phyloP scores from a whole-genome alignment of 2,113 vertebrate species.

The Grallaria varia region DNA sequence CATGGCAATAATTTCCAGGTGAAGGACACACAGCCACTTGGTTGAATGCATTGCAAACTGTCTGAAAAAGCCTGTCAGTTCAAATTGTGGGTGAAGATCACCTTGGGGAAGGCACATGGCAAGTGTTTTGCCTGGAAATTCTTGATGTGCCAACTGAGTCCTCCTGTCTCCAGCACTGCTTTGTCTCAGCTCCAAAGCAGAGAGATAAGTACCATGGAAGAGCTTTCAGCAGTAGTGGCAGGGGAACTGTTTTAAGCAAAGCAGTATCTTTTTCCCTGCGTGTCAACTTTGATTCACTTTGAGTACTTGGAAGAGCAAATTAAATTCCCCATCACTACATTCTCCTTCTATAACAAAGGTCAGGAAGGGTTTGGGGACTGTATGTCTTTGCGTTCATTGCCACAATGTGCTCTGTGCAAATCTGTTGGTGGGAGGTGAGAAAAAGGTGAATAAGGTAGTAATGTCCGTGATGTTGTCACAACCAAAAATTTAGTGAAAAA shows the following conservation, averaged over 20 bases:
- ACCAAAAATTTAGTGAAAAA: background rate
- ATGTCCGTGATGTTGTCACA: background rate
- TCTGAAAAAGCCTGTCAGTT: background rate
- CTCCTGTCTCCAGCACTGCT: background rate
- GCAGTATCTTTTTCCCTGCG: background rate
- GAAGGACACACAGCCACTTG: accelerated
- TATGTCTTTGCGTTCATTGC: background rate
- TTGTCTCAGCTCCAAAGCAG: background rate
- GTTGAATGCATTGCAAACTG: background rate
- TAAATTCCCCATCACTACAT: background rate
- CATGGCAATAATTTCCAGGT: background rate
- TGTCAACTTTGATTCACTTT: background rate
- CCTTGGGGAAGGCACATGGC: background rate
- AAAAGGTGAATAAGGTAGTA: background rate
- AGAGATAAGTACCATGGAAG: background rate
- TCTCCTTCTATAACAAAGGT: background rate
- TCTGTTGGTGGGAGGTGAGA: background rate
- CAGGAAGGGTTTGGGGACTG: background rate
- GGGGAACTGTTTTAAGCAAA: background rate
- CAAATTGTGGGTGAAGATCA: background rate
- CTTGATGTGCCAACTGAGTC: background rate
- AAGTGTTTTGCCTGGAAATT: background rate
- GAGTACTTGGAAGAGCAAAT: background rate
- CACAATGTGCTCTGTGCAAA: background rate
- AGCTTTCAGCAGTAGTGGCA: background rate